Percentiles rank a stretch among this genome's conserved stretches.
phyloP scores from a whole-genome alignment of 1,140 invertebrate genomes.

The Streblospio benedicti region DNA sequence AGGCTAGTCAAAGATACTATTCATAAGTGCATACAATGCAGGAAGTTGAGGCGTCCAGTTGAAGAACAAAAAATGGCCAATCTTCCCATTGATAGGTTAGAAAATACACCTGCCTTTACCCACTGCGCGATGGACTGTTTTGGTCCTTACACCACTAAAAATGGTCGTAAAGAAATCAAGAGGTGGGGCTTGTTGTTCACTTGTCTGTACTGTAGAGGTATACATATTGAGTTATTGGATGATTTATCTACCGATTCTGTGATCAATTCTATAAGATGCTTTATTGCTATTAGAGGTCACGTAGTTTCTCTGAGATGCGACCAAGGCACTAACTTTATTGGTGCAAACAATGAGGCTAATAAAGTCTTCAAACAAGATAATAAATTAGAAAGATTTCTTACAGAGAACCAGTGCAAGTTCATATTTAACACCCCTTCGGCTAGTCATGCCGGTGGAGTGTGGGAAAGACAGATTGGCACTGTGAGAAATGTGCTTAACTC shows the following conservation, averaged over 20 bases:
- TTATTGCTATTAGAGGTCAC: constrained; percentile 20
- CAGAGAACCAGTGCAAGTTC: constrained; percentile 8
- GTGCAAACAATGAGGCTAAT: constrained; percentile 7
- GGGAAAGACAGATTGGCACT: constrained; percentile 29
- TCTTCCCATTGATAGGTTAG: constrained; percentile 21
- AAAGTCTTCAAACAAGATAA: constrained; percentile 3
- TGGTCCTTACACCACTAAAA: constrained; percentile 22
- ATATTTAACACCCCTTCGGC: constrained; percentile 9
- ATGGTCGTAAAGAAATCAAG: constrained; percentile 21
- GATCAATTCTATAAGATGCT: constrained; percentile 22
- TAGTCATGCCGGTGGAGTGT: constrained; percentile 15
- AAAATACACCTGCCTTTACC: not conserved
- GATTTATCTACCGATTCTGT: constrained; percentile 23
- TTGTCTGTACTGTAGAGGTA: constrained; percentile 14
- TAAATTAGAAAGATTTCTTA: constrained; percentile 4
- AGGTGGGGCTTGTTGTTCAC: constrained; percentile 22
- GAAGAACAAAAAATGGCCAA: constrained; percentile 22
- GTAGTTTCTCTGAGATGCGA: constrained; percentile 18
- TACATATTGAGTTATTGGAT: constrained; percentile 24
- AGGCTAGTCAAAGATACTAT: constrained; percentile 14
- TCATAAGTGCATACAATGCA: constrained; percentile 21
- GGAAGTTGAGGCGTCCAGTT: constrained; percentile 11
- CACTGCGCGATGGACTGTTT: constrained; percentile 23
- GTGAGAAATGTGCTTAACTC: constrained; percentile 23
- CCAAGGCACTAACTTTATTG: constrained; percentile 25